phyloP scores from a whole-genome alignment of 2,113 vertebrate species.

The Macroglossus sobrinus region DNA sequence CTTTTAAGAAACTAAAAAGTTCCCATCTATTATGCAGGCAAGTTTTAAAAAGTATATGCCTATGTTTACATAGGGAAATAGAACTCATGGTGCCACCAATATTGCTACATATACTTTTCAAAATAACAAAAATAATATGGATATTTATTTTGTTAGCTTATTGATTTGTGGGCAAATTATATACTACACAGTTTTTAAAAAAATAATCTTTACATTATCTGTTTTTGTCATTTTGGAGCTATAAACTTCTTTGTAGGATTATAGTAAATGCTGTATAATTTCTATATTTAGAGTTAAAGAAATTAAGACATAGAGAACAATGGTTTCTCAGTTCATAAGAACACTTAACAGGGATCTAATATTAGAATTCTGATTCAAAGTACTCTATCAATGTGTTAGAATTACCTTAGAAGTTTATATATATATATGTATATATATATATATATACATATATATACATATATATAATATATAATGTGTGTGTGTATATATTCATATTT shows the following conservation, averaged over 20 bases:
- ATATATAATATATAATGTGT: no score
- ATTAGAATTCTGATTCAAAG: background rate
- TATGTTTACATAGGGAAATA: background rate
- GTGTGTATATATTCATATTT: no score
- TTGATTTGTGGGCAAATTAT: background rate
- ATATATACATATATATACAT: background rate
- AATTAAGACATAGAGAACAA: background rate
- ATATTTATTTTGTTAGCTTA: background rate
- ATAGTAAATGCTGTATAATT: background rate
- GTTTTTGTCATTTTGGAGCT: background rate
- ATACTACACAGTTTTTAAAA: background rate
- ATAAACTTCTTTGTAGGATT: background rate
- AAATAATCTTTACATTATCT: background rate
- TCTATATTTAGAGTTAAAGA: background rate
- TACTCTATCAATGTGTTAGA: background rate
- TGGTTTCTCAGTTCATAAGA: background rate
- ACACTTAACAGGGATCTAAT: background rate
- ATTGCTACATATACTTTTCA: background rate
- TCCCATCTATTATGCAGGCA: background rate
- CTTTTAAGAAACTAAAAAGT: background rate
- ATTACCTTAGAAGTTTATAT: background rate
- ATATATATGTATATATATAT: background rate
- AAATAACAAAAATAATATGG: background rate
- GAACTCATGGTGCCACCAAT: background rate
- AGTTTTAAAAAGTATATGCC: background rate